Evolutionary conservation across 2,797 vertebrate species (phyloP), one percentile per base, ranked within the genome.

Genomic region (Myripristis murdjan): DNA sequence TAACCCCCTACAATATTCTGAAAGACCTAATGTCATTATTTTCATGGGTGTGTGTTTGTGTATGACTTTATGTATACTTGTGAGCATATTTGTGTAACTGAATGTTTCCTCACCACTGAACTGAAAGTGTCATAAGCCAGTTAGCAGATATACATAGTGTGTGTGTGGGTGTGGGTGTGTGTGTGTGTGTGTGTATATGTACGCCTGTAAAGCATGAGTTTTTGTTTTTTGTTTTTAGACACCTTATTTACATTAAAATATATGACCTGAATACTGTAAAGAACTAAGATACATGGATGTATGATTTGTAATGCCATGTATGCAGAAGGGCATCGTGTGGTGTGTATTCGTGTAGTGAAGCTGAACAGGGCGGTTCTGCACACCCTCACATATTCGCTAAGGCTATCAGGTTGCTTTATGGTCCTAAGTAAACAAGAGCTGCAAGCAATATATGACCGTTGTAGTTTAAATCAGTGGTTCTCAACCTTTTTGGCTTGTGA

Each of bases 1-100:
- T 75, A 77, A 84, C 65, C 63, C 39, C 23, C 60, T 44, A 70
- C 35, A 46, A 61, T 51, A 26, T 62, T 64, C 61, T 55, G 64
- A 81, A 11, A 64, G 70, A 66, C 73, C 54, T 63, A 57, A 56
- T 75, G 61, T 73, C 68, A 51, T 78, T 79, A 5, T 73, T 77
- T 71, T 82, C 56, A 49, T 63, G 66, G 22, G 77, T 61, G 83
- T 70, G 58, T 72, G 68, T 85, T 61, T 88, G 67, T 72, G 73
- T 63, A 61, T 65, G 75, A 77, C 18, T 76, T 53, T 5, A 20
- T 23, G 31, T 75, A 53, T 75, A 65, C 33, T 37, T 58, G 62
- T 85, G 54, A 73, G 59, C 58, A 72, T 77, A 52, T 81, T 71
- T 58, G 61, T 85, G 69, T 64, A 61, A 68, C 47, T 73, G 37